These are phyloP conservation scores for Mellivora capensis DNA, from an alignment of 2,113 vertebrate genomes.

Conservation along the genomic window DNA sequence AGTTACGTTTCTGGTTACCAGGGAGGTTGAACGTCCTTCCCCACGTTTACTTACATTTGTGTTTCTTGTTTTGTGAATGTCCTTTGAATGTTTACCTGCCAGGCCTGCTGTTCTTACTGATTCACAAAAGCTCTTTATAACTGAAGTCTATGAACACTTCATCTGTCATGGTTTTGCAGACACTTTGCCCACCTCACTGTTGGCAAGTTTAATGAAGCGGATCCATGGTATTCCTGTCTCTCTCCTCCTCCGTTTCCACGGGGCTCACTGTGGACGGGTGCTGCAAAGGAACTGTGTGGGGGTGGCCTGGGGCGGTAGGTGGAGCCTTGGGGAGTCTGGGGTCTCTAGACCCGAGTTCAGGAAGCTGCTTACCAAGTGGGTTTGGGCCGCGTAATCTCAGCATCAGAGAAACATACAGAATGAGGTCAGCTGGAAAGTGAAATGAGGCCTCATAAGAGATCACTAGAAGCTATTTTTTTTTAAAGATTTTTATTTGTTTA, in stretches of 20 bases:
- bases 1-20: not conserved
- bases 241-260: rapidly evolving
- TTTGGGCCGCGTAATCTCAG: not conserved
- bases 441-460: not conserved
- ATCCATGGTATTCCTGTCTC: not conserved
- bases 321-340: not conserved
- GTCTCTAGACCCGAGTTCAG: not conserved
- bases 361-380: not conserved
- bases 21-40: not conserved
- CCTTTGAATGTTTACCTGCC: not conserved
- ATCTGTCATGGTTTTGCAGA: not conserved
- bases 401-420: not conserved
- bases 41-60: not conserved
- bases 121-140: not conserved
- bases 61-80: not conserved
- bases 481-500: too few species aligned
- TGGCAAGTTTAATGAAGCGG: not conserved
- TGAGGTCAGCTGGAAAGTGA: rapidly evolving
- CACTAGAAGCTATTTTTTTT: too few species aligned
- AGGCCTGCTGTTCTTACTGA: not conserved
- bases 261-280: not conserved
- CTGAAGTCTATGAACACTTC: not conserved
- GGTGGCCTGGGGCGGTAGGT: not conserved
- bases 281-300: rapidly evolving
- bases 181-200: not conserved